phyloP scores from a whole-genome alignment of 2,888 invertebrate species.

The Diadegma fenestrale region DNA sequence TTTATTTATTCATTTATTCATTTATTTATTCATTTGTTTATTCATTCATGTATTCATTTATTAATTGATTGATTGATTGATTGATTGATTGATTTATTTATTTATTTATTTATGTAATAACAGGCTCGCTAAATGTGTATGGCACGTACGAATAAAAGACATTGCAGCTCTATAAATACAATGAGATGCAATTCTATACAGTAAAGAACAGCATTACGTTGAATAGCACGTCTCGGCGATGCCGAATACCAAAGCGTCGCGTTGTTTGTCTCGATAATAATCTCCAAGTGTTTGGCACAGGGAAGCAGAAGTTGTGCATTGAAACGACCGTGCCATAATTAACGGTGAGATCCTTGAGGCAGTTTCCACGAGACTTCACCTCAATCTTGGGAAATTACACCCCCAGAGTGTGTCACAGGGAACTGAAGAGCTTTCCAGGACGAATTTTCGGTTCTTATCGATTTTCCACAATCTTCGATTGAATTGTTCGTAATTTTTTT shows the following conservation, averaged over 20 bases:
- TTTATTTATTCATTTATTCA: too few relatives aligned
- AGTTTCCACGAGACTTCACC: not conserved
- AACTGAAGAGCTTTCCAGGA: too few relatives aligned
- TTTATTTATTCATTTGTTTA: too few relatives aligned
- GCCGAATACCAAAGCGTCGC: not conserved
- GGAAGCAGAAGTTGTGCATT: not conserved
- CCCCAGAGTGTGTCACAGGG: too few relatives aligned
- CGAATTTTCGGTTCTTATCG: too few relatives aligned
- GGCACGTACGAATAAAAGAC: not conserved
- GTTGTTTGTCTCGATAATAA: not conserved
- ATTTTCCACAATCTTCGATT: too few relatives aligned
- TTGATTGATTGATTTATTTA: too few relatives aligned
- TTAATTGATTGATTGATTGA: too few relatives aligned
- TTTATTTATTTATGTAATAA: too few relatives aligned
- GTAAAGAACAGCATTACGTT: not conserved
- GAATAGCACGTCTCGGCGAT: not conserved
- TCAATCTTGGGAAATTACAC: not conserved
- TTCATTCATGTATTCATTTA: too few relatives aligned
- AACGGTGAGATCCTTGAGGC: not conserved
- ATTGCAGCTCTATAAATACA: constrained; percentile 10
- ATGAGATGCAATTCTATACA: constrained; percentile 6
- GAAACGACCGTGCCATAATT: constrained; percentile 7
- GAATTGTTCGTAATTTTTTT: too few relatives aligned
- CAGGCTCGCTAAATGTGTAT: too few relatives aligned
- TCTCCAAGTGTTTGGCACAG: not conserved